phyloP scores from a whole-genome alignment of 2,797 vertebrate species.

The Gorsachius magnificus region DNA sequence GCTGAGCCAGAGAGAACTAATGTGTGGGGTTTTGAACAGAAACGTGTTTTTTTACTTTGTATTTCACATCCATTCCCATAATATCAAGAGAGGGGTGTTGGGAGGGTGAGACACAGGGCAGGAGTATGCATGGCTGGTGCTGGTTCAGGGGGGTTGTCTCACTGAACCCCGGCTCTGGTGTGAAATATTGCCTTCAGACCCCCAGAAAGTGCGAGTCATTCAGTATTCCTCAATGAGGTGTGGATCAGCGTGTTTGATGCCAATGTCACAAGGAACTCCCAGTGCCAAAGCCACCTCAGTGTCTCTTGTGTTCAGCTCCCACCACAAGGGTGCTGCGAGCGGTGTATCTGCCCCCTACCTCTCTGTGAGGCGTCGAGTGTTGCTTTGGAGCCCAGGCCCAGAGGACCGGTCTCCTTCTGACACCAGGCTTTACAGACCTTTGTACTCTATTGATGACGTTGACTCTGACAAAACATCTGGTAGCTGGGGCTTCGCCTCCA shows the following conservation, averaged over 20 bases:
- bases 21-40: background rate
- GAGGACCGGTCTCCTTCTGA: background rate
- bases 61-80: background rate
- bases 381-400: background rate
- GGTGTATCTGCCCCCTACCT: background rate
- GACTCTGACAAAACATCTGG: background rate
- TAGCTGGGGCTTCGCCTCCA: background rate
- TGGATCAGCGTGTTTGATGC: background rate
- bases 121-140: accelerated
- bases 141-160: background rate
- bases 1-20: background rate
- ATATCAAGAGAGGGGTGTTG: accelerated
- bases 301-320: accelerated
- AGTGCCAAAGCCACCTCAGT: accelerated
- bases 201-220: background rate
- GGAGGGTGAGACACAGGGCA: background rate
- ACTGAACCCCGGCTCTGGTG: background rate
- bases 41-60: background rate
- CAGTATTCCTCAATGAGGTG: accelerated
- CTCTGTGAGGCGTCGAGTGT: accelerated
- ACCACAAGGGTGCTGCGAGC: accelerated
- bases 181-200: background rate
- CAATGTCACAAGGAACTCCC: background rate
- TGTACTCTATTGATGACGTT: background rate
- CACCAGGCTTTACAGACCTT: background rate